Evolutionary conservation across 1,140 invertebrate species (phyloP), one percentile per base, ranked within the genome.

Genomic region (Heliconius hewitsoni): DNA sequence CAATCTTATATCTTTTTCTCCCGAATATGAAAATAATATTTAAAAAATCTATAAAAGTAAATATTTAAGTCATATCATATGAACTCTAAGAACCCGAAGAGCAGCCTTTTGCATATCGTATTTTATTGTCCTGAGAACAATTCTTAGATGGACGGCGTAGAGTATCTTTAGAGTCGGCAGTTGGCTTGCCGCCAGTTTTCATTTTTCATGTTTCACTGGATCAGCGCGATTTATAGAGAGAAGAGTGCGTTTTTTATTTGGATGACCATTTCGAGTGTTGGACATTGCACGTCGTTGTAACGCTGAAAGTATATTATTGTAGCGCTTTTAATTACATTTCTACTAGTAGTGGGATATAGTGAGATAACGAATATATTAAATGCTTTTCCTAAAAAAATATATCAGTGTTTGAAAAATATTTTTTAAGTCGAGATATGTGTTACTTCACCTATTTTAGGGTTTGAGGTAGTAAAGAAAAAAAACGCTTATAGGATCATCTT

Each of bases 191-290:
- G 77, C 77, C 71, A 73, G 71, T 78, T 42, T 34, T 50, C 71
- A 73, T 78, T 73, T 78, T 73, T 78, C 77, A 78, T 78, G 57
- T 78, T 60, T 73, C 71, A 73, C 37, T n/a, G 77, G 55, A 78
- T 78, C 77, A 78, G 77, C 57, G 11, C 52, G 37, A 73, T 50
- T 77, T 55, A 77, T 70, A 77, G 11, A 73, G 37, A 39, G 34
- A 37, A 71, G 70, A 76, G 66, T 71, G 75, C 75, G 50, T 76
- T 76, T 76, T 76, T 76, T 76, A 71, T 46, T 30, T 71, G 46
- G 60, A 66, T 30, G 23, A 66, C 60, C 60, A 66, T 66, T 66
- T 66, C 60, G 27, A 66, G 9, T 30, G 27, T 11, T 66, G 60
- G 23, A 30, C 60, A 66, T 5, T 66, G 60, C 9, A 66, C 13